Percentiles rank a stretch among this genome's conserved stretches.
Conservation (phyloP, 1,140 invertebrate genomes). For the Hycleus phaleratus region DNA sequence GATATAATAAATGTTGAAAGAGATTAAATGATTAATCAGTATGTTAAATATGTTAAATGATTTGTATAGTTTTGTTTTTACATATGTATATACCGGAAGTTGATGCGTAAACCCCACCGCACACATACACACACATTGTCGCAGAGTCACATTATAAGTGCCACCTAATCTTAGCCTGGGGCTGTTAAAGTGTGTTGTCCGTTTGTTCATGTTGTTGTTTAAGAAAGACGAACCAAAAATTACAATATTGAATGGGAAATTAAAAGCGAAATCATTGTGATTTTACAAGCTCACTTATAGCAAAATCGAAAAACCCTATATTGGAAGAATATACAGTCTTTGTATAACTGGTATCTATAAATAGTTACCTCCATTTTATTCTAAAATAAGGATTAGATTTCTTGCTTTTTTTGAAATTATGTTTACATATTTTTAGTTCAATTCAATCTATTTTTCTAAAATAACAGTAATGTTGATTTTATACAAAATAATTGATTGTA, state of each 20-base stretch:
- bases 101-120: slow-evolving; percentile 2
- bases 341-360: slow-evolving; percentile 22
- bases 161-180: slow-evolving; percentile 33
- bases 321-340: neutral
- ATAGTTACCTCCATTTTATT: slow-evolving; percentile 32
- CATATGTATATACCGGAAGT: slow-evolving; percentile 2
- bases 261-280: too few relatives aligned
- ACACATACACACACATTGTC: neutral
- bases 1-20: slow-evolving; percentile 2
- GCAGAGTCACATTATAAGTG: slow-evolving; percentile 17
- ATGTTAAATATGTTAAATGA: neutral
- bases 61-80: neutral
- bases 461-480: neutral
- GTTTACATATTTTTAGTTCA: neutral
- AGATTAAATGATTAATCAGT: neutral
- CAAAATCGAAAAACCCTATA: neutral
- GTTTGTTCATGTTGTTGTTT: neutral
- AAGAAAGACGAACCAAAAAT: too few relatives aligned
- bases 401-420: neutral
- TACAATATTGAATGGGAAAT: too few relatives aligned
- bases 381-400: slow-evolving; percentile 6
- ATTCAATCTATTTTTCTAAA: neutral
- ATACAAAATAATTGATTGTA: neutral
- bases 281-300: too few relatives aligned
- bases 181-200: slow-evolving; percentile 11